These are phyloP conservation scores for Aspiorhynchus laticeps DNA, from an alignment of 2,113 vertebrate genomes.

Conservation along the genomic window DNA sequence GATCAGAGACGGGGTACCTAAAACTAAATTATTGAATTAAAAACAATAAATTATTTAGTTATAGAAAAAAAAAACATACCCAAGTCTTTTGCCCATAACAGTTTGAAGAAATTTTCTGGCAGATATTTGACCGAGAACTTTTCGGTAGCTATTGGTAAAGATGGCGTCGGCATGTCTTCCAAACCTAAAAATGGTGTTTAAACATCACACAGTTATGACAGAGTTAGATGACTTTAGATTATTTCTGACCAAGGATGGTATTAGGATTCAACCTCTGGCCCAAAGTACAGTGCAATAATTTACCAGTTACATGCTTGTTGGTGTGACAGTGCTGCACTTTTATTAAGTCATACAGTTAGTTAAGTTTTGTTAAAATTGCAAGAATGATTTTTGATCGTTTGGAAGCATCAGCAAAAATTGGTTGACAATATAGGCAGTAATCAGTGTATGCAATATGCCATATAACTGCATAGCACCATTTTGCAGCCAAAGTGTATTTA, in stretches of 20 bases:
- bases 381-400: too few relatives aligned
- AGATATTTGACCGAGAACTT: conserved; percentile 88
- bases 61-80: conserved; percentile 72
- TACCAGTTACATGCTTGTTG: background rate
- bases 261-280: background rate
- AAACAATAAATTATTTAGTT: background rate
- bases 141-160: conserved; percentile 92
- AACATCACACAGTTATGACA: background rate
- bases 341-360: background rate
- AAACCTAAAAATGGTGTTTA: conserved; percentile 69
- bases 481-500: too few relatives aligned
- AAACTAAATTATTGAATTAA: background rate
- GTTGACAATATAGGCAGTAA: too few relatives aligned
- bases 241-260: background rate
- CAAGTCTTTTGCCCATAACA: conserved; percentile 85
- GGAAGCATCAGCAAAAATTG: too few relatives aligned
- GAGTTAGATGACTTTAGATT: background rate
- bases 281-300: background rate
- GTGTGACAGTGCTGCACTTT: background rate
- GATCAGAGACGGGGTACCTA: too few relatives aligned
- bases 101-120: conserved; percentile 90
- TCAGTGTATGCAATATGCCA: too few relatives aligned
- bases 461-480: too few relatives aligned
- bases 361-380: too few relatives aligned
- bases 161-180: conserved; percentile 91